A percentile compares a stretch with the other conserved stretches of the same genome.
These are phyloP conservation scores for Chamaea fasciata DNA, from an alignment of 2,113 vertebrate species.

Conservation along the genomic window DNA sequence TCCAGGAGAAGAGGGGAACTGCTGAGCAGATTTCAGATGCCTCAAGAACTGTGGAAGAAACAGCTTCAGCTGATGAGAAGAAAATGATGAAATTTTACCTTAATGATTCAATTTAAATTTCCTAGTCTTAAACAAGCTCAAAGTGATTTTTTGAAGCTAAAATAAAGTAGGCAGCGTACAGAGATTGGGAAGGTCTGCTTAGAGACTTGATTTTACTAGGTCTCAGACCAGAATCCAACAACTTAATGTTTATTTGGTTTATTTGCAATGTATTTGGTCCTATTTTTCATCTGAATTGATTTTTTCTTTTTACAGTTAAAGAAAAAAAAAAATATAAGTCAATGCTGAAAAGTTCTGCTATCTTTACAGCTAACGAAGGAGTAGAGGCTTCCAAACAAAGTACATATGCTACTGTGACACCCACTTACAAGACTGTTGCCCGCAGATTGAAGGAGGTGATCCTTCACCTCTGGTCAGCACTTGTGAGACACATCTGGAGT, in stretches of 20 bases:
- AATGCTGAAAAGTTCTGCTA: not conserved
- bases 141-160: not conserved
- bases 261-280: not conserved
- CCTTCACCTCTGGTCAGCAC: not conserved
- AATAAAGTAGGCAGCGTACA: not conserved
- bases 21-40: not conserved
- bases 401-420: not conserved
- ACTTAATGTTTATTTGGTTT: not conserved
- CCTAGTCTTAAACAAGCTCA: not conserved
- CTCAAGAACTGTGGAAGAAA: not conserved
- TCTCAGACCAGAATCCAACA: not conserved
- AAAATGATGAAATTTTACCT: not conserved
- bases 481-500: not conserved
- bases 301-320: no score
- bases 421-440: not conserved
- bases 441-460: not conserved
- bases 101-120: not conserved
- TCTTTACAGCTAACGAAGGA: not conserved
- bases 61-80: not conserved
- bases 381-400: not conserved
- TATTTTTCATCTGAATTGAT: not conserved
- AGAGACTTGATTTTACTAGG: not conserved
- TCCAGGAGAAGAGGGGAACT: not conserved
- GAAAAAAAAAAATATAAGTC: no score
- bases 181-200: not conserved